These are phyloP conservation scores for Tiliqua scincoides DNA, from an alignment of 2,113 vertebrate genomes.

Conservation along the genomic window DNA sequence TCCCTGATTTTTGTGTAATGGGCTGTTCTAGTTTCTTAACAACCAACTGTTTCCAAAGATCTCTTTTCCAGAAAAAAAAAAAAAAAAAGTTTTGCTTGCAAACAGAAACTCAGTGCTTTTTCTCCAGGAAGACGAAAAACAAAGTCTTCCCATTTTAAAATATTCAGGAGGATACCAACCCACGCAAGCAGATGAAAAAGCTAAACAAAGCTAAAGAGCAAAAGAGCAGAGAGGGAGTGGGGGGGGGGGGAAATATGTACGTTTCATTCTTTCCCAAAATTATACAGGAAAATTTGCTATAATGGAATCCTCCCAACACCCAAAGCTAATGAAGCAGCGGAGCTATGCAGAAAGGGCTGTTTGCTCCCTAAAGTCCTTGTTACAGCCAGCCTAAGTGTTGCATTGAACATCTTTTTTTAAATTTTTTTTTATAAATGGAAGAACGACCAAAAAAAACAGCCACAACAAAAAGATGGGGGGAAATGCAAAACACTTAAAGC, in stretches of 20 bases:
- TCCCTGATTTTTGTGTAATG: neutral
- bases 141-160: conserved; percentile 51
- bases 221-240: too few relatives aligned
- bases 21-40: neutral
- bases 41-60: neutral
- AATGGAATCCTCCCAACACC: conserved; percentile 80
- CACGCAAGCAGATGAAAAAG: conserved; percentile 43
- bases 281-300: conserved; percentile 87
- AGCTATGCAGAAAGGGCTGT: conserved; percentile 69
- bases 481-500: conserved; percentile 84
- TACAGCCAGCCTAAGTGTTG: conserved; percentile 87
- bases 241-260: conserved; percentile 59
- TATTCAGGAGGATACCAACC: conserved; percentile 62
- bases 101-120: conserved; percentile 16
- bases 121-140: conserved; percentile 26
- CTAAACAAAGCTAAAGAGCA: conserved; percentile 70
- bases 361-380: conserved; percentile 94
- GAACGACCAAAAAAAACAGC: neutral
- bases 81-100: neutral
- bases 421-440: neutral
- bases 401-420: conserved; percentile 81
- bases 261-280: conserved; percentile 75
- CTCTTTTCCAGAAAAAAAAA: neutral
- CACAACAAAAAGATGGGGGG: conserved; percentile 41
- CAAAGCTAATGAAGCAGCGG: conserved; percentile 83